Evolutionary conservation across 2,797 vertebrate species (phyloP), one percentile per base, ranked within the genome.

Genomic region (Anas bernieri): DNA sequence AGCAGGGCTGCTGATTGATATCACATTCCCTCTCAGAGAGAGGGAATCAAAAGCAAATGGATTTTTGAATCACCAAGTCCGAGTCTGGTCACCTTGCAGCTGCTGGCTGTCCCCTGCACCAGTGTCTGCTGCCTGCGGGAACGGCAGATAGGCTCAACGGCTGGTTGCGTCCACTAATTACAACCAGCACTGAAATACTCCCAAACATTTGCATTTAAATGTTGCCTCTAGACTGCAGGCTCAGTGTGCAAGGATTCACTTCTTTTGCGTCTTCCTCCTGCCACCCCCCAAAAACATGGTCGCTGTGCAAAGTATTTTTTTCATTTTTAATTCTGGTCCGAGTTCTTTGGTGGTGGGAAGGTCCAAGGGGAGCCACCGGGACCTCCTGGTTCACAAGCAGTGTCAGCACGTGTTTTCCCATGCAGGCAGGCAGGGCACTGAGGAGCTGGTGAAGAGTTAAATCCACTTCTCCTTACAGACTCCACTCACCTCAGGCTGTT

Each of bases 381-480:
- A 45, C 21, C 17, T 67, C n/a, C 58, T 33, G 31, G 26, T 72
- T 67, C 54, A 70, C 6, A 52, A 7, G 33, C 3, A 33, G 18
- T 30, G 31, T 16, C 45, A 72, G 37, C 8, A 39, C 37, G 52
- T 46, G 17, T 59, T 39, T 58, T 54, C 17, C 39, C 30, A 23
- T 5, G 16, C 3, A 23, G 30, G 50, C 1, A 2, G 12, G 43
- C 91, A 68, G 8, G 31, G 16, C 14, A 12, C 0, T 16, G 41
- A 67, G 69, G 31, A 33, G 83, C 0, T 0, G 0, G 31, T 26
- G 17, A 22, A 56, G 13, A 54, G 25, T 62, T 63, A 85, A 67
- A 63, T 56, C 56, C 43, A 63, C 17, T 50, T 66, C 30, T 26
- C 18, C 25, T 8, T 23, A 35, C 20, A 43, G 17, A 22, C 21